These are phyloP conservation scores for Drosophila stalkeri DNA, from an alignment of 2,888 invertebrate species.

Conservation along the genomic window DNA sequence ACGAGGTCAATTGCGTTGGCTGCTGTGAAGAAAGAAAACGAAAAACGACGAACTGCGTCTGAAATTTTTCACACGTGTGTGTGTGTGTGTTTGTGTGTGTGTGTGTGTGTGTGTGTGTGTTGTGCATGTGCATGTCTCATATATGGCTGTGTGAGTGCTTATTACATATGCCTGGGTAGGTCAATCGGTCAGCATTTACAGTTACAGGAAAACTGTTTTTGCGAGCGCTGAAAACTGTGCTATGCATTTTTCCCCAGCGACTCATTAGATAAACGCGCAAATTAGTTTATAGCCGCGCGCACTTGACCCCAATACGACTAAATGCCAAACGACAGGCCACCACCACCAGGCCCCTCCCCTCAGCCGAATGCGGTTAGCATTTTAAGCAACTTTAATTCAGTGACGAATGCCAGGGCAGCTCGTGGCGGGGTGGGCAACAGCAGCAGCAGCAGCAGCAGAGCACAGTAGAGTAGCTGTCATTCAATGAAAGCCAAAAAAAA, in stretches of 20 bases:
- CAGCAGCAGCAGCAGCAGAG: not conserved
- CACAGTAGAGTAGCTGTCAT: slow-evolving; percentile 30
- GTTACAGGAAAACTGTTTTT: slow-evolving; percentile 27
- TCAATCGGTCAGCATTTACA: slow-evolving; percentile 73
- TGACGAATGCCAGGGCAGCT: slow-evolving; percentile 33
- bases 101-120: slow-evolving; percentile 19
- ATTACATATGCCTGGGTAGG: slow-evolving; percentile 79
- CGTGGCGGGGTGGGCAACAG: not conserved
- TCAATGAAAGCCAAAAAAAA: slow-evolving; percentile 40
- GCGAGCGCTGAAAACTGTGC: slow-evolving; percentile 50
- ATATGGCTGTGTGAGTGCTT: slow-evolving; percentile 39
- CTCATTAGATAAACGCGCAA: slow-evolving; percentile 53
- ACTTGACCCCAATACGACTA: slow-evolving; percentile 67
- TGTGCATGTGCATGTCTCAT: slow-evolving; percentile 35
- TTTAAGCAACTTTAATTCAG: slow-evolving; percentile 49
- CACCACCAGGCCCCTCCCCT: slow-evolving; percentile 1
- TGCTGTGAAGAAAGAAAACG: slow-evolving; percentile 31
- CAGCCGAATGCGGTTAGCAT: slow-evolving; percentile 24
- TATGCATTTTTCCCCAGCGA: slow-evolving; percentile 59
- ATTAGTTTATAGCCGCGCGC: slow-evolving; percentile 64
- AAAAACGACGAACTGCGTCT: slow-evolving; percentile 52
- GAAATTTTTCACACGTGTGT: slow-evolving; percentile 65
- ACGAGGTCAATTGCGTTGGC: not conserved
- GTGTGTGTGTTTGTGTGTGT: slow-evolving; percentile 28
- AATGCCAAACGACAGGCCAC: slow-evolving; percentile 16